Evolutionary conservation across 2,797 vertebrate genomes (phyloP).

Genomic region (Pogonophryne albipinna): DNA sequence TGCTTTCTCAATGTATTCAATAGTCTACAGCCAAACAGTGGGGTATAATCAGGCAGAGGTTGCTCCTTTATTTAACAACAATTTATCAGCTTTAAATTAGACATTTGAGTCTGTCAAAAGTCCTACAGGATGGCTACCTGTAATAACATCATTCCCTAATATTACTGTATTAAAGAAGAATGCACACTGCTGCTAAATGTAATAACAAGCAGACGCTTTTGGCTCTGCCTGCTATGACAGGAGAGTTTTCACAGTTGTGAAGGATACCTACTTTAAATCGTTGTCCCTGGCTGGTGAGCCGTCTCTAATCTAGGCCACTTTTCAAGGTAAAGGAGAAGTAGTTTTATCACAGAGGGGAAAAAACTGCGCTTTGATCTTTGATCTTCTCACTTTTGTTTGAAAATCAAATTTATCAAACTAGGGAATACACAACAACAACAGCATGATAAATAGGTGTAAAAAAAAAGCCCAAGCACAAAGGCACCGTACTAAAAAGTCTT

Average conservation of each 20-base stretch:
- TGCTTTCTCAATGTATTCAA: slow-evolving; percentile 14
- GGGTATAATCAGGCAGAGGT: slow-evolving; percentile 1
- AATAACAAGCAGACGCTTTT: neutral
- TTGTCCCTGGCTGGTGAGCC: slow-evolving; percentile 63
- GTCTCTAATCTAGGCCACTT: slow-evolving; percentile 79
- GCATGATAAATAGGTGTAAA: slow-evolving; percentile 73
- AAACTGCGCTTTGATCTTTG: slow-evolving; percentile 85
- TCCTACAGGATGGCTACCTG: neutral
- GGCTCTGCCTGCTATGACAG: slow-evolving; percentile 19
- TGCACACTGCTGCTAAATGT: neutral
- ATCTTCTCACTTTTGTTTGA: slow-evolving; percentile 88
- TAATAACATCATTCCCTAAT: slow-evolving; percentile 3
- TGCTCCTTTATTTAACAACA: slow-evolving; percentile 3
- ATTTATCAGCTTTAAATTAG: neutral
- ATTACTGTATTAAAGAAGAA: neutral
- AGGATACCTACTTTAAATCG: slow-evolving; percentile 29
- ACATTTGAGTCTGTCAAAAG: neutral
- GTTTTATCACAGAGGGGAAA: slow-evolving; percentile 75
- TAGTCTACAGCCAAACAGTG: neutral
- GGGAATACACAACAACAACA: slow-evolving; percentile 85
- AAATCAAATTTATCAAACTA: slow-evolving; percentile 88
- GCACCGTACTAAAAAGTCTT: slow-evolving; percentile 79
- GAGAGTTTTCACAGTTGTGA: slow-evolving; percentile 11
- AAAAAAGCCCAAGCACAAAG: slow-evolving; percentile 76
- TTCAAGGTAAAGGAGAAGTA: slow-evolving; percentile 74